Evolutionary conservation across 1,140 invertebrate species (phyloP).

Genomic region (Colletes latitarsis): DNA sequence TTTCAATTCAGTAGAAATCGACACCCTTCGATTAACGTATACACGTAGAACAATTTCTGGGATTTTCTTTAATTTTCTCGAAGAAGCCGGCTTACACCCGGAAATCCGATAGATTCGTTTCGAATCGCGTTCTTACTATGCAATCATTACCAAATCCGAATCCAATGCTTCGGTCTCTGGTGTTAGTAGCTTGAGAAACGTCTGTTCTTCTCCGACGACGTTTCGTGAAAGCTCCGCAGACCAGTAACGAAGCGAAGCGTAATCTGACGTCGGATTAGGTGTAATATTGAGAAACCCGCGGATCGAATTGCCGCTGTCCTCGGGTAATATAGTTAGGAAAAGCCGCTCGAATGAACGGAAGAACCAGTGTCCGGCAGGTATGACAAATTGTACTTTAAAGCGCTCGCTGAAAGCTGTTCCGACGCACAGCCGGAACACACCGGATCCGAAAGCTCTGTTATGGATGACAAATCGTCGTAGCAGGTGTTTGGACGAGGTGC

Average conservation of each 20-base stretch:
- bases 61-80: no score
- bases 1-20: no score
- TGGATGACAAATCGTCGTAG: conserved; percentile 69
- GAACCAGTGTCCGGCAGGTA: conserved; percentile 56
- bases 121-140: no score
- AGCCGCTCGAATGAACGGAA: conserved; percentile 34
- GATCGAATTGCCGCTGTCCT: conserved; percentile 44
- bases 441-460: conserved; percentile 64
- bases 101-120: no score
- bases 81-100: no score
- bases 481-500: conserved; percentile 63
- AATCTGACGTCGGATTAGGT: background rate
- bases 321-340: conserved; percentile 37
- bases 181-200: no score
- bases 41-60: no score
- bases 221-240: no score
- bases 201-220: no score
- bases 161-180: no score
- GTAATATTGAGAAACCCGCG: conserved; percentile 10
- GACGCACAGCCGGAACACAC: conserved; percentile 59
- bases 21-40: no score
- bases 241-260: background rate
- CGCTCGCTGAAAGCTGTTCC: conserved; percentile 64
- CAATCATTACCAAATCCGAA: no score
- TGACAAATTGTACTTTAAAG: conserved; percentile 70